A percentile compares a stretch with the other conserved stretches of the same genome.
phyloP scores from a whole-genome alignment of 2,113 vertebrate genomes.

The Chlamydotis undulata region DNA sequence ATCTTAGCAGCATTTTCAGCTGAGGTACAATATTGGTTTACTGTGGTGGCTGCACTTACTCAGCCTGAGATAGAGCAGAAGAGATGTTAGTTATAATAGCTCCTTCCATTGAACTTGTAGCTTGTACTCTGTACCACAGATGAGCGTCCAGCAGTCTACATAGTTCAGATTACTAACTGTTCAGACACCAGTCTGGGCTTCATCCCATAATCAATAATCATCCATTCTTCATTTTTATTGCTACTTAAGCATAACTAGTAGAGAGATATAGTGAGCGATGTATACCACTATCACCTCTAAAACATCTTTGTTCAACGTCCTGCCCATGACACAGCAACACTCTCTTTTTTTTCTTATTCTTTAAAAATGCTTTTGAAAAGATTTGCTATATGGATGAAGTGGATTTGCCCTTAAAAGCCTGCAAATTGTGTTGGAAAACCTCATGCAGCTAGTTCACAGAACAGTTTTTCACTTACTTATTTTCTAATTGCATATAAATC shows the following conservation, averaged over 20 bases:
- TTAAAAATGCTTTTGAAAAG: neutral
- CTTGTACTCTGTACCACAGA: neutral
- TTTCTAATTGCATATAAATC: neutral
- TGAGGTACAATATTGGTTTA: neutral
- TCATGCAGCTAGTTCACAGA: neutral
- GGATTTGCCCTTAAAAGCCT: conserved; percentile 11
- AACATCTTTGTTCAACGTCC: neutral
- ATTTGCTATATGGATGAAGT: neutral
- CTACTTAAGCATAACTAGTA: conserved; percentile 24
- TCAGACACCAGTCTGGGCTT: conserved; percentile 48
- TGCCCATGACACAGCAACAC: neutral
- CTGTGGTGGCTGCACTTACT: neutral
- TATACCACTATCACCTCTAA: neutral
- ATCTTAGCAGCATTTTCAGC: neutral
- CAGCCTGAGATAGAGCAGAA: neutral
- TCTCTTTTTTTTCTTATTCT: neutral
- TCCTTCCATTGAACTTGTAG: conserved; percentile 3
- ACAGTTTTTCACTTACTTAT: neutral
- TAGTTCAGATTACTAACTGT: conserved; percentile 15
- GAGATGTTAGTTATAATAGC: conserved; percentile 18
- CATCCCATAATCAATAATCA: conserved; percentile 40
- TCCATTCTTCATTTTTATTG: conserved; percentile 45
- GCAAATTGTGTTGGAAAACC: neutral
- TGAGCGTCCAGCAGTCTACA: neutral
- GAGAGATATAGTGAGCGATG: neutral